phyloP scores from a whole-genome alignment of 2,797 vertebrate species.

The Myripristis murdjan region DNA sequence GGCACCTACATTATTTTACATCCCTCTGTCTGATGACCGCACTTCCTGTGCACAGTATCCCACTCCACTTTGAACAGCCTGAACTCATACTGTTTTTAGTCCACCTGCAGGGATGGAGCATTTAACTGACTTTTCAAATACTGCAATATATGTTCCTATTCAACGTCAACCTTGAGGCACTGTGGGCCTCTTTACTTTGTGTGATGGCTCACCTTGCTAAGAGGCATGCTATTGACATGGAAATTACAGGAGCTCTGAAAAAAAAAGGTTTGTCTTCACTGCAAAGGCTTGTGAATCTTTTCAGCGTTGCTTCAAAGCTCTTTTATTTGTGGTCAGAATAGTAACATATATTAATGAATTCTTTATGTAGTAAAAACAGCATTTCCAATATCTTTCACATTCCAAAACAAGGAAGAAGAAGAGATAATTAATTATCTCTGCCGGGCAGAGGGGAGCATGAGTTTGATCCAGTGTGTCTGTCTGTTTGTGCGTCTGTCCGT shows the following conservation, averaged over 20 bases:
- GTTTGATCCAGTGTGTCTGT: too few relatives aligned
- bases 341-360: slow-evolving; percentile 17
- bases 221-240: slow-evolving; percentile 67
- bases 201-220: slow-evolving; percentile 68
- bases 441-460: too few relatives aligned
- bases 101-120: slow-evolving; percentile 26
- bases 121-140: slow-evolving; percentile 62
- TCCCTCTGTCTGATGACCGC: slow-evolving; percentile 1
- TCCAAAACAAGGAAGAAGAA: too few relatives aligned
- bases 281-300: slow-evolving; percentile 31
- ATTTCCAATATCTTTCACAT: background rate
- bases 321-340: slow-evolving; percentile 33
- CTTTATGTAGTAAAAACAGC: slow-evolving; percentile 6
- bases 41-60: slow-evolving; percentile 2
- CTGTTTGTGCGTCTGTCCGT: too few relatives aligned
- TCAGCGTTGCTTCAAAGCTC: slow-evolving; percentile 40
- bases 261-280: slow-evolving; percentile 31
- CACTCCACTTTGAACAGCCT: slow-evolving; percentile 32
- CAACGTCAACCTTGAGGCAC: slow-evolving; percentile 56
- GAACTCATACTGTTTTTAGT: slow-evolving; percentile 30
- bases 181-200: slow-evolving; percentile 57
- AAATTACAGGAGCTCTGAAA: slow-evolving; percentile 55
- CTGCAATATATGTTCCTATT: slow-evolving; percentile 50
- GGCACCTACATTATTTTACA: background rate
- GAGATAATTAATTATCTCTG: too few relatives aligned